Evolutionary conservation across 2,797 vertebrate species (phyloP), one percentile per base, ranked within the genome.

Genomic region (Buphagus erythrorhynchus): DNA sequence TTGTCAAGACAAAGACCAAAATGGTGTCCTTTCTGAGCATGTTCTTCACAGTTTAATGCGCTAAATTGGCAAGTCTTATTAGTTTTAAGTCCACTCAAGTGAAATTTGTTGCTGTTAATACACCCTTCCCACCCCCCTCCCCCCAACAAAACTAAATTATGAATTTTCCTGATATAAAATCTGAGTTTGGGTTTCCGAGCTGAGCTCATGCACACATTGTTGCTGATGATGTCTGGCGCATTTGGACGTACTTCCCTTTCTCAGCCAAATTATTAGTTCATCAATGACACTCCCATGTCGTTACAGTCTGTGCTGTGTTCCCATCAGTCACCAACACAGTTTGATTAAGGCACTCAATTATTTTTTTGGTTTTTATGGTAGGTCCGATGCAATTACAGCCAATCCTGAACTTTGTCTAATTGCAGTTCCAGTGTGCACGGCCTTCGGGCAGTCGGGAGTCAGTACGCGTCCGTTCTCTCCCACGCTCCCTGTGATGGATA

Each of bases 321-420:
- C 98, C 94, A 92, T 98, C 97, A 97, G 98, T 98, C 98, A 97
- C 98, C 97, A 93, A 98, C 98, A 98, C 97, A 98, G 98, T 98
- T 98, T 97, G 96, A 98, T 98, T 98, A 99, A 99, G 99, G 99
- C 99, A 99, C 99, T 98, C 98, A 92, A 99, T 99, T 99, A 98
- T 98, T 99, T 98, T 98, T 99, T 99, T 99, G 99, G 99, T 99
- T 99, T 99, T 99, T 98, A 99, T 99, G 99, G 99, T 98, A 99
- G 99, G 98, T 99, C 99, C 74, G 99, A 99, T 98, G 99, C 99
- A 98, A 99, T 99, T 98, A 99, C 99, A 98, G 99, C 99, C 98
- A 99, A 99, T 98, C 99, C 99, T 93, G 99, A 99, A 98, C 99
- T 99, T 98, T 99, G 99, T 98, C 99, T 98, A 97, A 99, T 98